Base-by-base conservation (phyloP, 2,797 vertebrate species). In the Amblyopsis hoosieri region DNA sequence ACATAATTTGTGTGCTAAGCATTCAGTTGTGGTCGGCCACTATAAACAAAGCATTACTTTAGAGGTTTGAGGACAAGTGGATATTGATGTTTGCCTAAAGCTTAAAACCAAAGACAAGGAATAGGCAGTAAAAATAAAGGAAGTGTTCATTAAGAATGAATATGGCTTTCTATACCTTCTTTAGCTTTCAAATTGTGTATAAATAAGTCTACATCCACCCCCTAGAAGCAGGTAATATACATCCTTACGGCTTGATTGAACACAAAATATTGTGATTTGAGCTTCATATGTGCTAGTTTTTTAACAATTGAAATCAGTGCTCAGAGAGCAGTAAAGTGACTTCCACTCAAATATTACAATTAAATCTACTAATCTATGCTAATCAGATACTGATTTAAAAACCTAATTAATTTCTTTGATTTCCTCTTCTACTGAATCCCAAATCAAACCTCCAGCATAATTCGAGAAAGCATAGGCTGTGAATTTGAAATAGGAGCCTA, bases 91-190 rank as follows among this genome's bases (percentile, higher is more conserved):
- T n/a, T 37, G 42, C 15, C 8, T 42, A 47, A 11, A 17, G 46
- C 13, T 60, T 56, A 46, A 42, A 3, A 33, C 33, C 7, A 50
- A 12, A 12, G 50, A 29, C 47, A 37, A 29, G 50, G 46, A 47
- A 54, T 49, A 64, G 66, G 60, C 70, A 72, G 13, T 37, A 48
- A 62, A 37, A 49, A 55, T 19, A 17, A 33, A 47, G 46, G 48
- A 11, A 52, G 69, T 55, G 37, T 70, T 65, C 47, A 62, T n/a
- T 2, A 33, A 50, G 5, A 50, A 2, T 11, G 50, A 45, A 51
- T 80, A 80, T 82, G 75, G 77, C 81, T 76, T 79, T 70, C 72
- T 68, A 64, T 54, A 51, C 23, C 66, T 64, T 54, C 57, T 64
- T 4, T 66, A 56, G 60, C 48, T 66, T 69, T 54, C 14, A 49